Evolutionary conservation across 2,113 vertebrate genomes (phyloP).

Genomic region (Halichoerus grypus): DNA sequence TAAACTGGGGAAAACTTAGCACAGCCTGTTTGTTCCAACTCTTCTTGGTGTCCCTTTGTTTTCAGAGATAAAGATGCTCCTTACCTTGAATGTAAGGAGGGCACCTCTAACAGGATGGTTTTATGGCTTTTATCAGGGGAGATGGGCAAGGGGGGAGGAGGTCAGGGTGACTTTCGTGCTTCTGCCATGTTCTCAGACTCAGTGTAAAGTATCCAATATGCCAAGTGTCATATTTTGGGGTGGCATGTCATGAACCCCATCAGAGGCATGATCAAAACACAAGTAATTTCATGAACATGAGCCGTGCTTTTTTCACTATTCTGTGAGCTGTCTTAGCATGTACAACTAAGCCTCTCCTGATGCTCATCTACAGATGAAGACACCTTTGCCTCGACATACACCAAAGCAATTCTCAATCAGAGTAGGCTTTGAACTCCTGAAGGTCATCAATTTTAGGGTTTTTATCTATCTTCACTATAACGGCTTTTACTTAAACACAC

Average conservation of each 20-base stretch:
- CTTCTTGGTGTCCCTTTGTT: not conserved
- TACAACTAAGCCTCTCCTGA: not conserved
- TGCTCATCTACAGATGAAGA: not conserved
- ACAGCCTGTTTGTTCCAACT: not conserved
- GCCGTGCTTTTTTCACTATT: not conserved
- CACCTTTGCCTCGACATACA: not conserved
- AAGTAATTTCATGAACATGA: not conserved
- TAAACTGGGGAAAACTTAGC: not conserved
- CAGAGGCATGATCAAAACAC: constrained; percentile 1
- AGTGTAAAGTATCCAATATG: not conserved
- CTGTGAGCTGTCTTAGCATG: not conserved
- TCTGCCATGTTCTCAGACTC: not conserved
- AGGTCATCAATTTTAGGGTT: not conserved
- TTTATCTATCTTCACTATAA: not conserved
- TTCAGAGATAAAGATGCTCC: not conserved
- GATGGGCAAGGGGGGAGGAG: not conserved
- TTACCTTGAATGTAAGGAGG: not conserved
- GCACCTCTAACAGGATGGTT: not conserved
- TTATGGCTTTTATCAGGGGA: not conserved
- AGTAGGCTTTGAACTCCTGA: not conserved
- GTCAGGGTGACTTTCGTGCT: not conserved
- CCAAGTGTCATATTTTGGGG: not conserved
- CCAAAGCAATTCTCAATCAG: not conserved
- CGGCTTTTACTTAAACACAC: not conserved
- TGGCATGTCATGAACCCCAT: not conserved